A percentile compares a stretch with the other conserved stretches of the same genome.
These are phyloP conservation scores for western clawed frog (Xenopus tropicalis) DNA, from an alignment of 2,113 vertebrate genomes.

Conservation along the genomic window UCB_Xtro_10.0 CM004446.2:153777501-153778000, in stretches of 20 bases:
- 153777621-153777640: background rate
- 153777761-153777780: too few relatives aligned
- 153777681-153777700: too few relatives aligned
- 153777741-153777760: too few relatives aligned
- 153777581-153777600: background rate
- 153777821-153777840: background rate
- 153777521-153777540: conserved; percentile 72
- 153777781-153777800: too few relatives aligned
- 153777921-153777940: conserved; percentile 70
- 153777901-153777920: conserved; percentile 77
- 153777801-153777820: too few relatives aligned
- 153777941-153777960: conserved; percentile 81
- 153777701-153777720: too few relatives aligned
- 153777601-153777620: background rate
- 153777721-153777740: too few relatives aligned
- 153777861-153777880: conserved; percentile 77
- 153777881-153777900: conserved; percentile 80
- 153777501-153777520: conserved; percentile 67
- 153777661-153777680: too few relatives aligned
- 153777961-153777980: conserved; percentile 74
- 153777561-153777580: conserved; percentile 47
- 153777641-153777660: too few relatives aligned
- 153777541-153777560: conserved; percentile 75
- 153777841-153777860: conserved; percentile 72
- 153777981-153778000: conserved; percentile 74